Conservation (phyloP, 2,888 invertebrate genomes). For the Carcina quercana region DNA sequence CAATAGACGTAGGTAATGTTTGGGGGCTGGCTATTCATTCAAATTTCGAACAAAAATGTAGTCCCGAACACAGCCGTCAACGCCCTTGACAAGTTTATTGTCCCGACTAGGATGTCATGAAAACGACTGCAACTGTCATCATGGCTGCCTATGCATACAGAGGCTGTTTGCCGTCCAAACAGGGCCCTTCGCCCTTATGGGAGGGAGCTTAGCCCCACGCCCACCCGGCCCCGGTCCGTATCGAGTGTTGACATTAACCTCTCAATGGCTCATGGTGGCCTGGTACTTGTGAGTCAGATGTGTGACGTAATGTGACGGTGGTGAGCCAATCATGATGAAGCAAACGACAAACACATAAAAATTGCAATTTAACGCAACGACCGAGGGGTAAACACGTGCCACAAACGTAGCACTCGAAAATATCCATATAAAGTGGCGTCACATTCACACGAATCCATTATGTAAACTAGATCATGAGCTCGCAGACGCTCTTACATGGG, state of each 20-base stretch:
- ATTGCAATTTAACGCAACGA: neutral
- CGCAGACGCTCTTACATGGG: constrained; percentile 15
- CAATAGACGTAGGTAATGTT: too few relatives aligned
- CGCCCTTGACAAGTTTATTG: too few relatives aligned
- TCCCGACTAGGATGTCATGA: too few relatives aligned
- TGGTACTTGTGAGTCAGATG: constrained; percentile 30
- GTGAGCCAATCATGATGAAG: too few relatives aligned
- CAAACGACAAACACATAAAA: neutral
- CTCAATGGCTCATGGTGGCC: constrained; percentile 30
- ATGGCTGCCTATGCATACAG: constrained; percentile 10
- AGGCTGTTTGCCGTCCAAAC: constrained; percentile 19
- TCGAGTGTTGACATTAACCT: constrained; percentile 17
- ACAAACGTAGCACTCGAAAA: neutral
- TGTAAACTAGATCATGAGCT: constrained; percentile 22
- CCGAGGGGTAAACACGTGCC: neutral
- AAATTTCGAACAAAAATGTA: too few relatives aligned
- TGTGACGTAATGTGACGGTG: constrained; percentile 34
- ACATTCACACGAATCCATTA: constrained; percentile 16
- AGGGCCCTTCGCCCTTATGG: constrained; percentile 3
- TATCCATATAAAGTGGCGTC: too few relatives aligned
- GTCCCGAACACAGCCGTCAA: too few relatives aligned
- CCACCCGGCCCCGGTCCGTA: constrained; percentile 3
- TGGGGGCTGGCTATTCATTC: too few relatives aligned
- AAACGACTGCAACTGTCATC: constrained; percentile 6
- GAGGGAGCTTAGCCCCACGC: constrained; percentile 9